phyloP scores from a whole-genome alignment of 64 coral and sea anemone species.

The Pocillopora verrucosa region DNA sequence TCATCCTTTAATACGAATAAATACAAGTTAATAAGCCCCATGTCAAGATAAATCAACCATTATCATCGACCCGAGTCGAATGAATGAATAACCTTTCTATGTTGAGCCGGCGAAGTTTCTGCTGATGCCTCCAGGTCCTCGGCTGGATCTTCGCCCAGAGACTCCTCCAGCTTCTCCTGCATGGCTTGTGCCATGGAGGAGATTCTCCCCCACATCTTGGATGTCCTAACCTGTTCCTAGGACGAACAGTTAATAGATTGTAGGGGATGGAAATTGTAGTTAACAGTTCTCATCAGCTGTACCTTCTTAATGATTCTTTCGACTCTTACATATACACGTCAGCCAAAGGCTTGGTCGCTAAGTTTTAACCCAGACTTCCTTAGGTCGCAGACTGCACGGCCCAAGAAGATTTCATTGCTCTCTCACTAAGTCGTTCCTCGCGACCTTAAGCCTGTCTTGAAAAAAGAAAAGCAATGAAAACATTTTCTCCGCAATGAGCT shows the following conservation, averaged over 20 bases:
- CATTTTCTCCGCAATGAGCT: too few species aligned
- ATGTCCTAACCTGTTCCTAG: background rate
- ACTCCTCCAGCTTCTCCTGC: constrained; percentile 87
- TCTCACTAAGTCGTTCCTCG: too few species aligned
- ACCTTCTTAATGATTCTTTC: background rate
- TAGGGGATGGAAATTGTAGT: background rate
- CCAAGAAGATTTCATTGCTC: too few species aligned
- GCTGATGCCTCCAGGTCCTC: constrained; percentile 13
- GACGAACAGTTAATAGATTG: background rate
- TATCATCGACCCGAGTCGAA: background rate
- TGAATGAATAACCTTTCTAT: constrained; percentile 34
- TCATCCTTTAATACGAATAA: background rate
- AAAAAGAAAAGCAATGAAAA: too few species aligned
- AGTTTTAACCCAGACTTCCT: background rate
- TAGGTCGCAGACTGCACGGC: background rate
- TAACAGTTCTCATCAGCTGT: background rate
- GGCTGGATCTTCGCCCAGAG: constrained; percentile 69
- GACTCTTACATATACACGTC: constrained; percentile 18
- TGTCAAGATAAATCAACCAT: background rate
- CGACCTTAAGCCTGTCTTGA: too few species aligned
- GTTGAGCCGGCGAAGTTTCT: background rate
- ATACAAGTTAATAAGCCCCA: background rate
- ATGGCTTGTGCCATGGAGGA: constrained; percentile 78
- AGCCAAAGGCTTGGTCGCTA: constrained; percentile 24
- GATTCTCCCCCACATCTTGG: constrained; percentile 82